Conservation (phyloP, 2,888 invertebrate genomes). For the Torymus tubicola region DNA sequence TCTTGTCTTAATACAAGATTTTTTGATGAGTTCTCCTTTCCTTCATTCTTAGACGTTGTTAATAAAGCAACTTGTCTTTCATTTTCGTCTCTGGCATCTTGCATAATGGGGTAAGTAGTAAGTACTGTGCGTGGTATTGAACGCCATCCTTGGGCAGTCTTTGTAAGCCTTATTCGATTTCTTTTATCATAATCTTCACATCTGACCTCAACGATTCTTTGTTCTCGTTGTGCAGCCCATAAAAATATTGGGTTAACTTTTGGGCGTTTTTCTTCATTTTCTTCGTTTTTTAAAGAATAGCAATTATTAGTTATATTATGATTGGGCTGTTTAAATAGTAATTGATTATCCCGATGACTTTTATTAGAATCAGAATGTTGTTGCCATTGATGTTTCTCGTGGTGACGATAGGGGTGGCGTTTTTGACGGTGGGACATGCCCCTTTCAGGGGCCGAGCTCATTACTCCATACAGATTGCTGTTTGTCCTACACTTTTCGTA, state of each 20-base stretch:
- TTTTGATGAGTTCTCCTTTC: slow-evolving; percentile 61
- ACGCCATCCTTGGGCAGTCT: slow-evolving; percentile 89
- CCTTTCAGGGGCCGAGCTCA: slow-evolving; percentile 75
- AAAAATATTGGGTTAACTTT: slow-evolving; percentile 88
- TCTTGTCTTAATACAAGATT: slow-evolving; percentile 55
- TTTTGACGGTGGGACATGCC: slow-evolving; percentile 74
- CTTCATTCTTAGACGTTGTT: slow-evolving; percentile 67
- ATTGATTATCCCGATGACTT: slow-evolving; percentile 58
- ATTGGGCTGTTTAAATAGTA: slow-evolving; percentile 59
- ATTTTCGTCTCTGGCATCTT: slow-evolving; percentile 42
- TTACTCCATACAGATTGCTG: slow-evolving; percentile 74
- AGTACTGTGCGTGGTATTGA: slow-evolving; percentile 87
- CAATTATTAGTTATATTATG: slow-evolving; percentile 34
- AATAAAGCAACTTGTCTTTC: slow-evolving; percentile 55
- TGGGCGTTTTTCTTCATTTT: slow-evolving; percentile 79
- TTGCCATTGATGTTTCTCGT: slow-evolving; percentile 64
- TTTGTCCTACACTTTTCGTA: slow-evolving; percentile 46
- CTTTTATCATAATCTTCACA: slow-evolving; percentile 93
- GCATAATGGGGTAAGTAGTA: slow-evolving; percentile 67
- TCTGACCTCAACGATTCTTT: slow-evolving; percentile 88
- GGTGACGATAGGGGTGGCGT: slow-evolving; percentile 70
- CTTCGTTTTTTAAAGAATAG: slow-evolving; percentile 63
- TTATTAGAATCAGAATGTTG: slow-evolving; percentile 47
- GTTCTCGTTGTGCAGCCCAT: slow-evolving; percentile 89
- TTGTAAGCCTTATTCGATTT: slow-evolving; percentile 89